Percentiles rank a stretch among this genome's conserved stretches.
Conservation (phyloP, 2,113 vertebrate genomes). For the Ammospiza caudacuta region DNA sequence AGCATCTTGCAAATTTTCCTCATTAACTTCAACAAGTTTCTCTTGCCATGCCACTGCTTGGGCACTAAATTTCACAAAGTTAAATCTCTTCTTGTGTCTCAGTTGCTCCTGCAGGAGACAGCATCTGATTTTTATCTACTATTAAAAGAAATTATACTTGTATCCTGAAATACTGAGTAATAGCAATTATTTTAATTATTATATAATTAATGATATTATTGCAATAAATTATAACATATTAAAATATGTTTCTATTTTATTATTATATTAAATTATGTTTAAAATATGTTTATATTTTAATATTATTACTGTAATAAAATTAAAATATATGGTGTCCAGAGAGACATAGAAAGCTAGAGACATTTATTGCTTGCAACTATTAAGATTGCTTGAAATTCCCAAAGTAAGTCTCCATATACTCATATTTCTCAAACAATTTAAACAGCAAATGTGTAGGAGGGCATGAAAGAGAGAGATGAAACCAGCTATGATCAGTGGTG, state of each 20-base stretch:
- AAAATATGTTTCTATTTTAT: no score
- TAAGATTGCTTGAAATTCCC: not conserved
- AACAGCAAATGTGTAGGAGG: not conserved
- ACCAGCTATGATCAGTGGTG: not conserved
- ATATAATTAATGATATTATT: not conserved
- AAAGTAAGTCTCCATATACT: not conserved
- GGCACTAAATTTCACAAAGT: constrained; percentile 81
- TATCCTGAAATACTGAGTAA: not conserved
- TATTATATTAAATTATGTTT: no score
- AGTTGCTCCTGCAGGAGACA: constrained; percentile 80
- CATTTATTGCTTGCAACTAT: not conserved
- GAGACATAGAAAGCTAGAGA: not conserved
- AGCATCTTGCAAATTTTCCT: constrained; percentile 75
- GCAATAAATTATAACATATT: not conserved
- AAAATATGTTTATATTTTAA: no score
- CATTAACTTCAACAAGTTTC: constrained; percentile 78
- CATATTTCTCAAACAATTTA: not conserved
- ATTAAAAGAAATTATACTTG: not conserved
- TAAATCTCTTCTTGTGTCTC: constrained; percentile 79
- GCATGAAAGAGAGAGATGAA: not conserved
- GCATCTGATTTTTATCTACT: not conserved
- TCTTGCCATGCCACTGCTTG: constrained; percentile 76
- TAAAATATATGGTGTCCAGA: not conserved
- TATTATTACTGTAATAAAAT: not conserved
- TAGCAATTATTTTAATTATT: not conserved